Evolutionary conservation across 2,888 invertebrate species (phyloP).

Genomic region (Torymus tubicola): DNA sequence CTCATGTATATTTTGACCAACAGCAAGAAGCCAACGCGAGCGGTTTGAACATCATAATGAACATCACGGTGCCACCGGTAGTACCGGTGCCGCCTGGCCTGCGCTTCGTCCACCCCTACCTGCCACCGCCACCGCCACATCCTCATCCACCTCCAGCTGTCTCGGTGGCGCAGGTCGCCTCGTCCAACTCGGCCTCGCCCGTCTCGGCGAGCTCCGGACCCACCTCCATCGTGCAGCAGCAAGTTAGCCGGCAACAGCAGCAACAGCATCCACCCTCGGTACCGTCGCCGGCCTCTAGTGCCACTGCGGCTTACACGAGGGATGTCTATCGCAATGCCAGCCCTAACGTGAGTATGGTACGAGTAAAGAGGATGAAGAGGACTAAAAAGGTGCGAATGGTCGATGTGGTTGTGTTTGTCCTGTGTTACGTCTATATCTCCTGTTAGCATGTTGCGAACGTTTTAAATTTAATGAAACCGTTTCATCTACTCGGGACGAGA

Average conservation of each 20-base stretch:
- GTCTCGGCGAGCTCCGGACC: conserved; percentile 52
- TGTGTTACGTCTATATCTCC: no score
- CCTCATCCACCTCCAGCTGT: conserved; percentile 62
- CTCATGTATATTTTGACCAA: background rate
- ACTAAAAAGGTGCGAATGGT: no score
- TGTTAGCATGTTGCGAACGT: no score
- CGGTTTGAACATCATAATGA: conserved; percentile 58
- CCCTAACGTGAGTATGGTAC: conserved; percentile 69
- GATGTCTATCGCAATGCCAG: conserved; percentile 72
- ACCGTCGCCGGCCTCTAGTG: conserved; percentile 66
- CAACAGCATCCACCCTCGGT: conserved; percentile 66
- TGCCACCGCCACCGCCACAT: conserved; percentile 73
- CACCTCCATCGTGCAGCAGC: conserved; percentile 50
- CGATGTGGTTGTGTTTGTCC: no score
- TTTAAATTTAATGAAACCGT: no score
- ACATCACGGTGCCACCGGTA: conserved; percentile 69
- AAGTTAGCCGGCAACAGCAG: conserved; percentile 48
- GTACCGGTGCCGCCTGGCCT: conserved; percentile 76
- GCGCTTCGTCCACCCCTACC: conserved; percentile 73
- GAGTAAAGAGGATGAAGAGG: no score
- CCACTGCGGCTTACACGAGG: conserved; percentile 72
- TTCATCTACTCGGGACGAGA: no score
- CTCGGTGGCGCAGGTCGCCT: conserved; percentile 59
- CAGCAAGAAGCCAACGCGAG: conserved; percentile 51
- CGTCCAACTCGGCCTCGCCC: conserved; percentile 56